A percentile compares a stretch with the other conserved stretches of the same genome.
phyloP scores from a whole-genome alignment of 2,113 vertebrate genomes.

The Caranx melampygus region DNA sequence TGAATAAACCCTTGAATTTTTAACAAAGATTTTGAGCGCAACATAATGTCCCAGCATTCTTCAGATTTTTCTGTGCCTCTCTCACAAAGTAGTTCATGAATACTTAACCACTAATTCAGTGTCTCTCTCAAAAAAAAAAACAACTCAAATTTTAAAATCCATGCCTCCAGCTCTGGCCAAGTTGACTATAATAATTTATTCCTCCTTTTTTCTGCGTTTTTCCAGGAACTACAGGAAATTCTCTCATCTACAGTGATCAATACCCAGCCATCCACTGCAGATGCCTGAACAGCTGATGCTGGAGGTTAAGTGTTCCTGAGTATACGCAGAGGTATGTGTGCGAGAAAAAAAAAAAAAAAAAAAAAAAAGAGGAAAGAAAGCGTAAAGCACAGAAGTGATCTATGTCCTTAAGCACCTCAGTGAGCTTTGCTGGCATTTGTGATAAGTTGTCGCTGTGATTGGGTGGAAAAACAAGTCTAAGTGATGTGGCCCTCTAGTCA shows the following conservation, averaged over 20 bases:
- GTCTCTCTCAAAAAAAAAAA: no score
- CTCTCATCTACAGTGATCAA: slow-evolving; percentile 61
- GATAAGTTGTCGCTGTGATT: slow-evolving; percentile 63
- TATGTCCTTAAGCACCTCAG: slow-evolving; percentile 57
- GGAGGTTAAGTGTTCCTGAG: slow-evolving; percentile 69
- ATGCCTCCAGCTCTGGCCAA: slow-evolving; percentile 21
- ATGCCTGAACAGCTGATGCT: slow-evolving; percentile 55
- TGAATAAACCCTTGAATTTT: no score
- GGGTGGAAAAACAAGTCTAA: slow-evolving; percentile 69
- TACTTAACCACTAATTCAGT: slow-evolving; percentile 2
- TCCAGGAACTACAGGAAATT: slow-evolving; percentile 60
- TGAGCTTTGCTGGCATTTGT: slow-evolving; percentile 40
- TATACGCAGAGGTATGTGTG: slow-evolving; percentile 33
- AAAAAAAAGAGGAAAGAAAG: slow-evolving; percentile 20
- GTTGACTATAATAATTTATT: slow-evolving; percentile 35
- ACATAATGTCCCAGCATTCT: neutral
- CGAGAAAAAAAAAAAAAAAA: slow-evolving; percentile 27
- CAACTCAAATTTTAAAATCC: neutral
- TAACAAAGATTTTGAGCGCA: neutral
- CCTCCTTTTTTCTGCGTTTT: slow-evolving; percentile 23
- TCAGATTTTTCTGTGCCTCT: neutral
- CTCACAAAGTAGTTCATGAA: slow-evolving; percentile 26
- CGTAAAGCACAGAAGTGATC: slow-evolving; percentile 47
- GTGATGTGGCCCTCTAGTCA: slow-evolving; percentile 61
- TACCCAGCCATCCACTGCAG: slow-evolving; percentile 39